Percentiles rank a stretch among this genome's conserved stretches.
These are phyloP conservation scores for Serilophus lunatus DNA, from an alignment of 2,113 vertebrate genomes.

Conservation along the genomic window DNA sequence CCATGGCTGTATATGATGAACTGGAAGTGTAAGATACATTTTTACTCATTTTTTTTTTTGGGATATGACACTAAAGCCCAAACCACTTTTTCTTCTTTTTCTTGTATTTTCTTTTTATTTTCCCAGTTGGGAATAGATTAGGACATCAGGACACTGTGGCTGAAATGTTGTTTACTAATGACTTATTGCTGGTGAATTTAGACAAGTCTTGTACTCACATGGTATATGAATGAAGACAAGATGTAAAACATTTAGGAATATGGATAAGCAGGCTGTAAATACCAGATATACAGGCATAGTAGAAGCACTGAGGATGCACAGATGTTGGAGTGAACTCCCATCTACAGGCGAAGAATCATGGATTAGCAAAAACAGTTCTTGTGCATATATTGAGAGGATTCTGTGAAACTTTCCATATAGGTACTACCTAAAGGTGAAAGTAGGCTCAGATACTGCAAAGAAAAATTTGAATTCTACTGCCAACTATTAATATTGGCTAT, in stretches of 20 bases:
- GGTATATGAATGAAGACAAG: background rate
- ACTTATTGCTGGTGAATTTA: too few relatives aligned
- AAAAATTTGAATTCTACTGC: background rate
- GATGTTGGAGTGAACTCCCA: background rate
- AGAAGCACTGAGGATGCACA: background rate
- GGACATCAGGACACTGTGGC: too few relatives aligned
- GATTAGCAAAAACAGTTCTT: background rate
- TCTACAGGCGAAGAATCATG: background rate
- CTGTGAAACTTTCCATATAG: background rate
- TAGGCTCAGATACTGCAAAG: background rate
- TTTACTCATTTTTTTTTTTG: background rate
- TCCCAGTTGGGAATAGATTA: too few relatives aligned
- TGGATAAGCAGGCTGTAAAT: background rate
- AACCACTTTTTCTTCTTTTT: background rate
- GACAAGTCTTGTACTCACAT: background rate
- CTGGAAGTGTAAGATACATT: background rate
- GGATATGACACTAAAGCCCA: background rate
- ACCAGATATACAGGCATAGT: background rate
- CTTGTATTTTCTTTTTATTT: background rate
- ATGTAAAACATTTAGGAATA: background rate
- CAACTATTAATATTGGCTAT: background rate
- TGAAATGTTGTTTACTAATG: too few relatives aligned
- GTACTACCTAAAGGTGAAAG: background rate
- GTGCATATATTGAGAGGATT: background rate
- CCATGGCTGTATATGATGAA: background rate